Percentiles rank a stretch among this genome's conserved stretches.
Evolutionary conservation across 2,797 vertebrate genomes (phyloP).

Genomic region (Cichlasoma orientale): DNA sequence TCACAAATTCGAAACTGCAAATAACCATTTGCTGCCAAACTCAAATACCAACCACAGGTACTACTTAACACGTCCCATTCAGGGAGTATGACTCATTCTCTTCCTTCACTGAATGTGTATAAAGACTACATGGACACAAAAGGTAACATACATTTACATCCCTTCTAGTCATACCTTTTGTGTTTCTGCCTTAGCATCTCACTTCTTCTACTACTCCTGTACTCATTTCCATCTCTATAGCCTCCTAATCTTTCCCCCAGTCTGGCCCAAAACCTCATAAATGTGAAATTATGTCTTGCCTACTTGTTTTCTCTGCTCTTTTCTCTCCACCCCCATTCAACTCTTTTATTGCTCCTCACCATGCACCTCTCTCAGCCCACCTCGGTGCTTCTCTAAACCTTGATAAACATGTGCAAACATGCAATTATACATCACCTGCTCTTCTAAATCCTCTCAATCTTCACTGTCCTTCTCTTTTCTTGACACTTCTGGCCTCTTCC

Average conservation of each 20-base stretch:
- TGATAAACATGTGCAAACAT: constrained; percentile 13
- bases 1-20: not conserved
- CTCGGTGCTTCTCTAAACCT: not conserved
- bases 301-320: not conserved
- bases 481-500: not conserved
- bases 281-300: not conserved
- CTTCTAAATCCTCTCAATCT: not conserved
- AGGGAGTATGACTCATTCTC: not conserved
- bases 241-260: not conserved
- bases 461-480: not conserved
- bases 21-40: not conserved
- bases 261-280: not conserved
- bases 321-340: not conserved
- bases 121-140: not conserved
- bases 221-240: not conserved
- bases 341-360: not conserved
- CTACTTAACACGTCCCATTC: constrained; percentile 1
- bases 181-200: not conserved
- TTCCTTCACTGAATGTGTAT: not conserved
- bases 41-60: not conserved
- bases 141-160: not conserved
- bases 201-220: not conserved
- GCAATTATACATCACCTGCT: constrained; percentile 26
- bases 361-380: not conserved
- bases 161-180: not conserved